Base-by-base conservation (phyloP, 2,888 invertebrate species). In the Argynnis bischoffii region DNA sequence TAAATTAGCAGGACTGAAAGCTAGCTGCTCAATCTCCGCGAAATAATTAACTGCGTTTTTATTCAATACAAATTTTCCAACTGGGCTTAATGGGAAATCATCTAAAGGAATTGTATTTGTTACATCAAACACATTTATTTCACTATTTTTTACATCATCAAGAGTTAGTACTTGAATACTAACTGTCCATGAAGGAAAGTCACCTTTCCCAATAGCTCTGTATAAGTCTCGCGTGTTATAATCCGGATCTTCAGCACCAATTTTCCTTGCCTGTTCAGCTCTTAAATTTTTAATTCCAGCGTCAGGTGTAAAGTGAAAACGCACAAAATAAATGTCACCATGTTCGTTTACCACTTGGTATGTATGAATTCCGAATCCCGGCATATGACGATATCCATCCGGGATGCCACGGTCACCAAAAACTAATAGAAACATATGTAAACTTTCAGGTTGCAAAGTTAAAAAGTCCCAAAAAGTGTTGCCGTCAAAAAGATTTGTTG, bases 381-480 rank as follows among this genome's bases (percentile, higher is more conserved):
- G 96, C 98, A 98, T 98, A 85, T 96, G 95, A 41, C 98, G 94
- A 86, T 95, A 96, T 5, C 98, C 98, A 83, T 98, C 96, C 0
- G 98, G 98, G 70, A 96, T 96, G 15, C 98, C 98, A 72, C 98
- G 94, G 85, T 98, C 98, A 13, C 96, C 94, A 82, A 98, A 98
- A 73, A 98, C 90, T 84, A 98, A 94, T 86, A 96, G 91, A 55
- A 95, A 93, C 85, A 98, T 97, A 83, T 98, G 98, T 6, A 95
- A 94, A 6, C 96, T 94, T 87, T 98, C 98, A 0, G 98, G 97
- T 48, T 97, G 93, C 54, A 98, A 90, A 0, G 96, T 94, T 72
- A 97, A 93, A 81, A 98, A 98, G 84, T 98, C 98, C 98, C 98
- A 98, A 79, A 97, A 95, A 96, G 96, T 97, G 80, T 98, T 96